These are phyloP conservation scores for Heteractis magnifica DNA, from an alignment of 92 coral and sea anemone species.

Conservation along the genomic window DNA sequence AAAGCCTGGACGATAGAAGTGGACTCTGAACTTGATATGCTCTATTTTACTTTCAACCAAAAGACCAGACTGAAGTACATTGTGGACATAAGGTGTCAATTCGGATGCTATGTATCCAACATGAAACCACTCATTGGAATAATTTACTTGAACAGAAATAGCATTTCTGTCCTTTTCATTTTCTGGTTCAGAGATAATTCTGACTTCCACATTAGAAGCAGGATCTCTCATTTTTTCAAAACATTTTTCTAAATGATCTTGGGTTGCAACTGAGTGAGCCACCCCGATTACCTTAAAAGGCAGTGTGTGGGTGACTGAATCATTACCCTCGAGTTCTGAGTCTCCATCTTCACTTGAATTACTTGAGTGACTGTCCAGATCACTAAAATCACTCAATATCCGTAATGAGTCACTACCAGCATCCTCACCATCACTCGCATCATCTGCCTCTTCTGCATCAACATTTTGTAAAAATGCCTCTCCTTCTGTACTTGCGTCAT, in stretches of 20 bases:
- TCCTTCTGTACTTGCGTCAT: not conserved
- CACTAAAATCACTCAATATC: no score
- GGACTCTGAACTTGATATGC: slow-evolving; percentile 30
- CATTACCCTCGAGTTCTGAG: not conserved
- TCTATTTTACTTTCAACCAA: slow-evolving; percentile 23
- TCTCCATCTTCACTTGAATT: not conserved
- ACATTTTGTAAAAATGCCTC: not conserved
- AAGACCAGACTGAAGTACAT: slow-evolving; percentile 11
- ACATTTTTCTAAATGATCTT: slow-evolving; percentile 36
- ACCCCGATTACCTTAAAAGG: slow-evolving; percentile 53
- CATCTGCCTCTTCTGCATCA: not conserved
- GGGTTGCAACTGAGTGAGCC: slow-evolving; percentile 19
- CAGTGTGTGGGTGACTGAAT: not conserved
- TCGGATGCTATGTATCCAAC: slow-evolving; percentile 56
- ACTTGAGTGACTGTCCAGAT: no score
- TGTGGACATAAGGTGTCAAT: slow-evolving; percentile 41
- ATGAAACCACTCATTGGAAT: slow-evolving; percentile 29
- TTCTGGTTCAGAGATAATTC: slow-evolving; percentile 41
- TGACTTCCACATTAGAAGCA: not conserved
- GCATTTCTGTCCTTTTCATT: slow-evolving; percentile 52
- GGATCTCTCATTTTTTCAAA: slow-evolving; percentile 6
- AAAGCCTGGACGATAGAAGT: slow-evolving; percentile 33
- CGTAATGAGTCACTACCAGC: not conserved
- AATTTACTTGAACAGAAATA: slow-evolving; percentile 38
- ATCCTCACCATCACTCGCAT: not conserved